Percentiles rank a stretch among this genome's conserved stretches.
phyloP scores from a whole-genome alignment of 1,140 invertebrate species.

The Drosophila jambulina region DNA sequence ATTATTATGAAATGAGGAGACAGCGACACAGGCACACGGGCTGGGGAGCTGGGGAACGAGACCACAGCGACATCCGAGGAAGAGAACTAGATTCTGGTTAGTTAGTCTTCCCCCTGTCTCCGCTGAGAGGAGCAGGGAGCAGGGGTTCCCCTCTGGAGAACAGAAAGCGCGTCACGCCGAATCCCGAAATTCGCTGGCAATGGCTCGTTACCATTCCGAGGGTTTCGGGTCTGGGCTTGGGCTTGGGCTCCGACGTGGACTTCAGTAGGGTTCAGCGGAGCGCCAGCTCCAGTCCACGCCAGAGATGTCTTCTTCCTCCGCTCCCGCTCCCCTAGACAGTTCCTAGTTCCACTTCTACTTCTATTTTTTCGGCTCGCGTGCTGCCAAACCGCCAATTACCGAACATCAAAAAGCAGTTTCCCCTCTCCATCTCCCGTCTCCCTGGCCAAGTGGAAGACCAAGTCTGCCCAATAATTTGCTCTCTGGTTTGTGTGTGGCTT shows the following conservation, averaged over 20 bases:
- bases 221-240: conserved; percentile 17
- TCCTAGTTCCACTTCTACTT: conserved; percentile 8
- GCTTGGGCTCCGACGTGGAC: conserved; percentile 5
- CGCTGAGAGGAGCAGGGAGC: too few species aligned
- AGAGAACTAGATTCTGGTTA: conserved; percentile 55
- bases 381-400: conserved; percentile 83
- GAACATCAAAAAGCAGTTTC: conserved; percentile 82
- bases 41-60: conserved; percentile 1
- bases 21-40: conserved; percentile 52
- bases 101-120: conserved; percentile 17
- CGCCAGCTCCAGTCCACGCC: conserved; percentile 47
- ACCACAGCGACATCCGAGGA: conserved; percentile 66
- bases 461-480: conserved; percentile 79
- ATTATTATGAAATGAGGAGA: conserved; percentile 80
- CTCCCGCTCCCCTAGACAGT: background rate
- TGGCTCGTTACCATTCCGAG: conserved; percentile 73
- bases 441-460: conserved; percentile 3
- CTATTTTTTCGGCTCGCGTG: conserved; percentile 69
- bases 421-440: conserved; percentile 15
- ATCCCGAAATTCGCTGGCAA: conserved; percentile 53
- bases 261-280: conserved; percentile 37
- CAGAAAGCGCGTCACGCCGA: conserved; percentile 78
- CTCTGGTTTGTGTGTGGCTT: conserved; percentile 74
- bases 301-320: conserved; percentile 21
- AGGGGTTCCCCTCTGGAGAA: conserved; percentile 23